Evolutionary conservation across 2,113 vertebrate species (phyloP).

Genomic region (Trichechus manatus): DNA sequence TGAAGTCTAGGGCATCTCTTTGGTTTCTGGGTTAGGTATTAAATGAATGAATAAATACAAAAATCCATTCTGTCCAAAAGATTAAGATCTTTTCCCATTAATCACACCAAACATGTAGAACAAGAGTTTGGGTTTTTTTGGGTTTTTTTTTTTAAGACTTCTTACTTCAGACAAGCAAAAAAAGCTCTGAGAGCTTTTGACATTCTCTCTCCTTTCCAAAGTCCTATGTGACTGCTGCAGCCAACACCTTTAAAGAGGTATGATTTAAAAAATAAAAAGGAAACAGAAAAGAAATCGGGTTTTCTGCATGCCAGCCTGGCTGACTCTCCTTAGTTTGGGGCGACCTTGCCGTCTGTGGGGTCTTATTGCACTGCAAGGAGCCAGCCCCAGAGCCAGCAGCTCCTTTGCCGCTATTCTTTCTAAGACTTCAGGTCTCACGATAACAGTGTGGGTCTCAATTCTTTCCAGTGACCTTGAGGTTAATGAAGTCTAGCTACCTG

Average conservation of each 20-base stretch:
- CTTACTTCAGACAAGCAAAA: neutral
- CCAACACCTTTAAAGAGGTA: neutral
- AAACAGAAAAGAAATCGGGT: neutral
- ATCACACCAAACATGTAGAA: neutral
- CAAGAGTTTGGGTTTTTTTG: neutral
- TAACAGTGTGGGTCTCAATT: neutral
- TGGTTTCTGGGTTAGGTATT: neutral
- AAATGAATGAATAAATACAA: neutral
- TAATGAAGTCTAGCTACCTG: neutral
- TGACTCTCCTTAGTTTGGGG: slow-evolving; percentile 5
- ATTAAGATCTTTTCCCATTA: slow-evolving; percentile 57
- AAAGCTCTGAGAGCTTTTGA: neutral
- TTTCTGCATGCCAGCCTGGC: neutral
- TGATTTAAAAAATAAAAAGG: neutral
- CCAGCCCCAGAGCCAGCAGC: neutral
- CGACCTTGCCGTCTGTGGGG: neutral
- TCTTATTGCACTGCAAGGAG: neutral
- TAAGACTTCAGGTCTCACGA: neutral
- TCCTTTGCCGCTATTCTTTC: neutral
- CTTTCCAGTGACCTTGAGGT: slow-evolving; percentile 21
- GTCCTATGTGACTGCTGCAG: neutral
- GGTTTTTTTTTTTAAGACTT: neutral
- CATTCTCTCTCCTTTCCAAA: neutral
- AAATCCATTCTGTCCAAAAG: slow-evolving; percentile 22
- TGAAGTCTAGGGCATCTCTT: neutral